Evolutionary conservation across 2,888 invertebrate species (phyloP).

Genomic region (Thelaira solivaga): DNA sequence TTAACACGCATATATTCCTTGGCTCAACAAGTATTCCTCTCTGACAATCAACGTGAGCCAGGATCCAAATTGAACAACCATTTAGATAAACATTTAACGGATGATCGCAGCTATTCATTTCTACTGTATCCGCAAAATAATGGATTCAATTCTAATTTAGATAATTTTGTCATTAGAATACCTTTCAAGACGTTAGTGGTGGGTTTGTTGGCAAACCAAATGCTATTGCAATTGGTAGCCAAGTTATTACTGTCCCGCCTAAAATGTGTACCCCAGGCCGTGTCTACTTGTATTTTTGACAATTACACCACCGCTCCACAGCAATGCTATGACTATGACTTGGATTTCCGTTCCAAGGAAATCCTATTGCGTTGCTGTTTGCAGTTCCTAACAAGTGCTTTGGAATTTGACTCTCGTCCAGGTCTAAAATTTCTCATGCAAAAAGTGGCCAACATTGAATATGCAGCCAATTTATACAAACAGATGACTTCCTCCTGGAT

Average conservation of each 20-base stretch:
- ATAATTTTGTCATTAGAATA: slow-evolving; percentile 88
- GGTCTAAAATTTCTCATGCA: slow-evolving; percentile 96
- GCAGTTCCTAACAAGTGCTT: slow-evolving; percentile 87
- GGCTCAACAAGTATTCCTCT: slow-evolving; percentile 91
- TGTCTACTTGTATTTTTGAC: slow-evolving; percentile 77
- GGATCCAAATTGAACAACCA: slow-evolving; percentile 64
- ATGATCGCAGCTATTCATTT: slow-evolving; percentile 93
- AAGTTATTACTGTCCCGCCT: slow-evolving; percentile 89
- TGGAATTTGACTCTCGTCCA: slow-evolving; percentile 92
- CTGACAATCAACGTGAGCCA: slow-evolving; percentile 78
- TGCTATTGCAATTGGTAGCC: slow-evolving; percentile 93
- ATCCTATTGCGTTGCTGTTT: slow-evolving; percentile 87
- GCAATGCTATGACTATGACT: slow-evolving; percentile 75
- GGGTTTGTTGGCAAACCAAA: slow-evolving; percentile 93
- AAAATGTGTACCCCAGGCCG: slow-evolving; percentile 80
- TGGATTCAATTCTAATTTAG: slow-evolving; percentile 84
- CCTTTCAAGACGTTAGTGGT: slow-evolving; percentile 92
- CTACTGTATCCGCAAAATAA: slow-evolving; percentile 88
- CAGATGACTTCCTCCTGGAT: slow-evolving; percentile 96
- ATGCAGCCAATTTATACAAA: slow-evolving; percentile 93
- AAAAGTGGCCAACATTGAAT: slow-evolving; percentile 91
- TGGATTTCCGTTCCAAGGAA: slow-evolving; percentile 79
- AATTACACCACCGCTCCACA: slow-evolving; percentile 77
- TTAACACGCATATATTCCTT: slow-evolving; percentile 90
- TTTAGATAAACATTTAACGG: slow-evolving; percentile 79